Conservation (phyloP, 2,113 vertebrate genomes). For the Perca fluviatilis region DNA sequence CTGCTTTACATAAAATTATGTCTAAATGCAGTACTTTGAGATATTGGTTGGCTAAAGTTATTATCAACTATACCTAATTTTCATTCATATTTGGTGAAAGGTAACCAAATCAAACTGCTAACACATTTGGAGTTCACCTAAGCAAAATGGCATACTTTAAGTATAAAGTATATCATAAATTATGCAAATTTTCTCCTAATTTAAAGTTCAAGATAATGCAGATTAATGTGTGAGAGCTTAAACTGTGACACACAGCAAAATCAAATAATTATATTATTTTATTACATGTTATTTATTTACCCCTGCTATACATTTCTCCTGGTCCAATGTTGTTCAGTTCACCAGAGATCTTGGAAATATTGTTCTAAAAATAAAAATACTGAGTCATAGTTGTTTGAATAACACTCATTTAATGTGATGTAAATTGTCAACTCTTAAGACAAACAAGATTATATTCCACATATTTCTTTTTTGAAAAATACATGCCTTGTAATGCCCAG, state of each 20-base stretch:
- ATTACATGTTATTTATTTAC: not conserved
- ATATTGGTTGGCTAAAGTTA: not conserved
- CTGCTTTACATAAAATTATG: not conserved
- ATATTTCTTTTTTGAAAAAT: not conserved
- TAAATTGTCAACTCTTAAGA: not conserved
- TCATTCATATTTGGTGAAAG: not conserved
- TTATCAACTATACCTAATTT: not conserved
- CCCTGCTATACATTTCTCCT: not conserved
- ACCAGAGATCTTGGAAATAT: not conserved
- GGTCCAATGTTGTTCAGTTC: not conserved
- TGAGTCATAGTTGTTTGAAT: not conserved
- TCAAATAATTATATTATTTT: not conserved
- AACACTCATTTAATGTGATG: not conserved
- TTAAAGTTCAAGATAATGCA: not conserved
- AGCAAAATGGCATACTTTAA: not conserved
- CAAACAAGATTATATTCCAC: not conserved
- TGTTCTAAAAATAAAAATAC: not conserved
- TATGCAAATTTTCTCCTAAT: not conserved
- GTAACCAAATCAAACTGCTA: not conserved
- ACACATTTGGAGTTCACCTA: not conserved
- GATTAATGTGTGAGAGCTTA: not conserved
- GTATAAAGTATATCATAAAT: not conserved
- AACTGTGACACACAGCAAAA: not conserved
- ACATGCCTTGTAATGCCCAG: not conserved
- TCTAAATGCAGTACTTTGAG: not conserved